Conservation (phyloP, 2,888 invertebrate species). For the Digitonthophagus gazella region DNA sequence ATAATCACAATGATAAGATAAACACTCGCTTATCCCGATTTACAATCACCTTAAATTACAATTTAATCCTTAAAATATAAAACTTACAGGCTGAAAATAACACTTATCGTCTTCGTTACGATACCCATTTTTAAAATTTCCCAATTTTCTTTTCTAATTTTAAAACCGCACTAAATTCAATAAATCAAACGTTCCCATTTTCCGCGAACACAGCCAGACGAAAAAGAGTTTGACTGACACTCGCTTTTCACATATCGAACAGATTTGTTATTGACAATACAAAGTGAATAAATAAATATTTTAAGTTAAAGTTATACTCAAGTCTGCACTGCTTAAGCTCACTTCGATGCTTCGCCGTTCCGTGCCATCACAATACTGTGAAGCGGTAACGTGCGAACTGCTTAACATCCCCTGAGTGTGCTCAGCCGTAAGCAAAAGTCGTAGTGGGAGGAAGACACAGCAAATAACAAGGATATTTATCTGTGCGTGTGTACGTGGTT, state of each 20-base stretch:
- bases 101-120: conserved; percentile 74
- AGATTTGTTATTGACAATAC: no score
- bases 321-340: background rate
- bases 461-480: no score
- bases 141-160: no score
- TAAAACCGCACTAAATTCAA: background rate
- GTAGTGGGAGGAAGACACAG: background rate
- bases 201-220: no score
- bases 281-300: no score
- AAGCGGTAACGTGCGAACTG: background rate
- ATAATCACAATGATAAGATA: background rate
- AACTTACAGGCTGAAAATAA: conserved; percentile 80
- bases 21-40: background rate
- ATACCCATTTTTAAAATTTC: conserved; percentile 62
- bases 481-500: background rate
- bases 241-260: no score
- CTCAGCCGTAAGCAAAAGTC: background rate
- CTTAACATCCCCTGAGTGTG: background rate
- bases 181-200: background rate
- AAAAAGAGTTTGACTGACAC: no score
- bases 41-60: background rate
- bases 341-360: background rate
- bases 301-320: background rate
- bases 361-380: background rate
- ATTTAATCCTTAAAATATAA: background rate